Base-by-base conservation (phyloP, 2,888 invertebrate species). In the Frankliniella intonsa region DNA sequence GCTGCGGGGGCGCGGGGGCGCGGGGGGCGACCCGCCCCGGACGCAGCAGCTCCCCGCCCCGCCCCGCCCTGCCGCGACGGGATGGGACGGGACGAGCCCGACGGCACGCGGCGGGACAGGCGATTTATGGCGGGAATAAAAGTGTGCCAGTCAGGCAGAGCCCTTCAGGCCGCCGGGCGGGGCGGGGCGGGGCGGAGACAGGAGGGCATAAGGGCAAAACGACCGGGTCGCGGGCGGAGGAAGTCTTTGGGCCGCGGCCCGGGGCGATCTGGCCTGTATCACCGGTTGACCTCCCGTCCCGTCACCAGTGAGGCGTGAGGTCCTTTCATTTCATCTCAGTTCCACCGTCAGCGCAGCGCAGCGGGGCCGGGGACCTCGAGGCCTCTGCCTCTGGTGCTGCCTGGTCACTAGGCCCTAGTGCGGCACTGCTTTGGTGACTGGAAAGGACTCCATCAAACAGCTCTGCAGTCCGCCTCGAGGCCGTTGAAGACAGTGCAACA, bases 51-150 rank as follows among this genome's bases (percentile, higher is more conserved):
- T 11, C 69, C 7, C n/a, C 22, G 55, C 55, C 12, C 55, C 69
- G 69, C n/a, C 8, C 69, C 9, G n/a, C 22, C 69, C n/a, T 22
- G n/a, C 11, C 69, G 69, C 69, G 22, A 22, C 69, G 69, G 69
- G 69, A n/a, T 17, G 14, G 55, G 14, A 55, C 55, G 14, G 55
- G 55, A 55, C 55, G 55, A 22, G 69, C 8, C 5, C 69, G 69
- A 69, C 69, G 69, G 69, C n/a, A n/a, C 69, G 69, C 12, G 69
- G 12, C 69, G 69, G 69, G 69, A 76, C 69, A 10, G 69, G 69
- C 62, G 69, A 76, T 76, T 76, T 76, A 76, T 76, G 69, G 69
- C 22, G 11, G 25, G 69, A 76, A 76, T 76, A 76, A 76, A 76
- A 76, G 69, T 76, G 69, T 76, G 69, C 69, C 69, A 76, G 69